A percentile compares a stretch with the other conserved stretches of the same genome.
Evolutionary conservation across 2,797 vertebrate species (phyloP).

Genomic region (Oryzias dopingdopingensis): DNA sequence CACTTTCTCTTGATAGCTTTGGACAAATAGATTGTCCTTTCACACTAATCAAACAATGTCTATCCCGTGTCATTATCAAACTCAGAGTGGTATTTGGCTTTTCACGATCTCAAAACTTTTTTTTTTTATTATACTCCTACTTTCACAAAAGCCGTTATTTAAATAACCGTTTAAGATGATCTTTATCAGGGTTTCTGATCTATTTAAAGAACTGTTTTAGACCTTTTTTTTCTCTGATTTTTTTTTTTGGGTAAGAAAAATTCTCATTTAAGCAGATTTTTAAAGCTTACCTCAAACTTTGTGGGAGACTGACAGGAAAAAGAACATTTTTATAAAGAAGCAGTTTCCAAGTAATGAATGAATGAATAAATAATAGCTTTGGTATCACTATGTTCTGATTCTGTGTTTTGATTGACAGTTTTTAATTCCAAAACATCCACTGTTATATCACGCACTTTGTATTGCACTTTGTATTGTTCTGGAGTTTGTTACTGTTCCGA

Average conservation of each 20-base stretch:
- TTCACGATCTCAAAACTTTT: constrained; percentile 7
- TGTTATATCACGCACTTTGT: not conserved
- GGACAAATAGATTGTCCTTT: constrained; percentile 9
- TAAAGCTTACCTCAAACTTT: too few species aligned
- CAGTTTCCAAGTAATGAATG: not conserved
- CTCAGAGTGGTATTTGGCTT: constrained; percentile 17
- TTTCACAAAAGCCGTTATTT: constrained; percentile 26
- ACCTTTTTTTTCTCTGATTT: too few species aligned
- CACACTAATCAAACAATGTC: constrained; percentile 3
- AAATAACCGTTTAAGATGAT: constrained; percentile 15
- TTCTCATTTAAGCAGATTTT: too few species aligned
- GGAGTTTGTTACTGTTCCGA: constrained; percentile 4
- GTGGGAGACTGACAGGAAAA: too few species aligned
- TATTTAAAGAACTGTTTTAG: too few species aligned
- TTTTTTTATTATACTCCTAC: constrained; percentile 1
- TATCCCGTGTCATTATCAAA: constrained; percentile 12
- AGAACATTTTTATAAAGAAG: too few species aligned
- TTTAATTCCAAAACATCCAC: too few species aligned
- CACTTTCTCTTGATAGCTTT: constrained; percentile 18
- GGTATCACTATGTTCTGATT: not conserved
- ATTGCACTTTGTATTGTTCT: not conserved
- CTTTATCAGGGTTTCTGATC: too few species aligned
- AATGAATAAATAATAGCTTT: constrained; percentile 4
- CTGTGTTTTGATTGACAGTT: too few species aligned
- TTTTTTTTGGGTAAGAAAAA: too few species aligned